Base-by-base conservation (phyloP, 2,888 invertebrate species). In the Clostera curtula region DNA sequence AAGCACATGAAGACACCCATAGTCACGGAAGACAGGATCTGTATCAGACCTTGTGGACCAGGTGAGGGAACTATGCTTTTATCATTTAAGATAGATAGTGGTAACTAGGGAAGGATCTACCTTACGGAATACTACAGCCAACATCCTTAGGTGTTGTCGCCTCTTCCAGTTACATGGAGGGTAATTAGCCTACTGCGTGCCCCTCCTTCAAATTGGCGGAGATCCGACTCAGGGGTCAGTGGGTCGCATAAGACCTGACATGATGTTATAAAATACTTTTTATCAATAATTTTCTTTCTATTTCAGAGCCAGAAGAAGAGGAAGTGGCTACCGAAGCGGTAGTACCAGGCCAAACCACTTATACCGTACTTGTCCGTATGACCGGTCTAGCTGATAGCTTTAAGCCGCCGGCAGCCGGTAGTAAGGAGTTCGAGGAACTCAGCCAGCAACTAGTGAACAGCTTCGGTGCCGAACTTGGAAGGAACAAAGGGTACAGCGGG, bases 11-110 rank as follows among this genome's bases (percentile, higher is more conserved):
- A 85, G 15, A 85, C 88, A 0, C 96, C 96, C 0, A 70, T 88
- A 5, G 80, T 95, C 7, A 92, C 93, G 0, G 85, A 90, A 0
- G 88, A 90, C 33, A 86, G 90, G 38, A 88, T 96, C 44, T 96
- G 96, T 80, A 93, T 96, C 40, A 89, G 86, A 53, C 89, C 93
- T 0, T 95, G 95, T 49, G 91, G 90, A 26, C 89, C 89, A 44
- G 93, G 92, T 90, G 58, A 68, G 67, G 24, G 19, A 4, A 12
- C 23, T 12, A 2, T n/a, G 12, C 4, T 19, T 11, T 4, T 15
- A 3, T n/a, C 18, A 18, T n/a, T 19, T 6, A n/a, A n/a, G n/a
- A n/a, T n/a, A n/a, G n/a, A n/a, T n/a, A n/a, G n/a, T n/a, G n/a
- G n/a, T n/a, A n/a, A n/a, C n/a, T n/a, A n/a, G n/a, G n/a, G n/a